These are phyloP conservation scores for Tetragonula clypearis DNA, from an alignment of 1,140 invertebrate species.

Conservation along the genomic window DNA sequence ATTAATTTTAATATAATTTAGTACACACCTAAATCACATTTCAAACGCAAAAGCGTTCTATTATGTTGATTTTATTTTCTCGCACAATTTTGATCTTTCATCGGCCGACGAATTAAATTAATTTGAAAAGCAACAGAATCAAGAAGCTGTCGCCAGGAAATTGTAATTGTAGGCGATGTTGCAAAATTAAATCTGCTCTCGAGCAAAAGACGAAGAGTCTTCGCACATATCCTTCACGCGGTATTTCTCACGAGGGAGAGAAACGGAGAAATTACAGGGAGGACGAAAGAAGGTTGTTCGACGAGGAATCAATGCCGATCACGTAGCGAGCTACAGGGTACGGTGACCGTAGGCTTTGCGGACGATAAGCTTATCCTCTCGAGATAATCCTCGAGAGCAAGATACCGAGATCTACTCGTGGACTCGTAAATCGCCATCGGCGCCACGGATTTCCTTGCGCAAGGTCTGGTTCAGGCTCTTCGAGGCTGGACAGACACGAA, in stretches of 20 bases:
- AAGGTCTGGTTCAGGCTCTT: slow-evolving; percentile 5
- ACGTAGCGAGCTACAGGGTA: slow-evolving; percentile 54
- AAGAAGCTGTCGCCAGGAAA: no score
- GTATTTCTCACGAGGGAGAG: not conserved
- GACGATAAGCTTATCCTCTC: slow-evolving; percentile 55
- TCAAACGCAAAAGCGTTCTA: no score
- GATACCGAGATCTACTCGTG: slow-evolving; percentile 8
- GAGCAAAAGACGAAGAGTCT: not conserved
- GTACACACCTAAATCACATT: no score
- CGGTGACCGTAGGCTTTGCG: slow-evolving; percentile 38
- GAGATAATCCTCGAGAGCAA: slow-evolving; percentile 34
- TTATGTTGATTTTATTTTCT: no score
- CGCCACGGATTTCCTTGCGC: slow-evolving; percentile 47
- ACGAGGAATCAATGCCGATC: slow-evolving; percentile 50
- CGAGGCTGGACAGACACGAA: not conserved
- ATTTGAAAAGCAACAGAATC: no score
- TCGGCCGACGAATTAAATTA: no score
- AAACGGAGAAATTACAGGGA: no score
- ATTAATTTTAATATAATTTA: no score
- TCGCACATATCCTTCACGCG: no score
- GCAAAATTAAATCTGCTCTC: no score
- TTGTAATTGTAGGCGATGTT: no score
- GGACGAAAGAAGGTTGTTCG: not conserved
- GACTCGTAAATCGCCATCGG: slow-evolving; percentile 51
- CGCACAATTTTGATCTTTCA: no score